Evolutionary conservation across 2,888 invertebrate species (phyloP), one percentile per base, ranked within the genome.

Genomic region (Melanophora roralis): DNA sequence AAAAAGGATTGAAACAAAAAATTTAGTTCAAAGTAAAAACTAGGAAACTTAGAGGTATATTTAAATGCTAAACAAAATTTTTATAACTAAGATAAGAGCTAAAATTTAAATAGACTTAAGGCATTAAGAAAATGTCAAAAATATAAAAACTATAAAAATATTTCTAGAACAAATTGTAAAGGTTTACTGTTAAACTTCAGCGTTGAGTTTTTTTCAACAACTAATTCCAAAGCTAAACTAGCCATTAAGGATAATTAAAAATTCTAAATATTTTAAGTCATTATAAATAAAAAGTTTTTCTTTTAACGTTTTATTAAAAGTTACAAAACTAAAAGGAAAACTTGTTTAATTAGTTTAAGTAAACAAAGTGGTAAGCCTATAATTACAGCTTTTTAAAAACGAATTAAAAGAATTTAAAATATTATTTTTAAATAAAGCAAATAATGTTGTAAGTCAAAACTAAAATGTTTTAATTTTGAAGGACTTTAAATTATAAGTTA

Each of bases 201-300:
- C 21, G 57, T 14, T 0, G 1, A 16, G 16, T 53, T 8, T 19
- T 49, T 60, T 53, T 14, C 8, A 40, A 16, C 9, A 4, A 60
- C 62, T 45, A 68, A 64, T 45, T 67, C 7, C 6, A 57, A 8
- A 74, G 68, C 74, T 78, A 73, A 64, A 64, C 62, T 73, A 55
- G 69, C 74, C 78, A 78, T 78, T 74, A 78, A 59, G 9, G 32
- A 74, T 65, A 65, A 74, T 78, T 74, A 74, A 69, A 78, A 69
- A 57, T 64, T 47, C 5, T n/a, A 57, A n/a, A 27, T 51, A 38
- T 19, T 23, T 47, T 38, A 36, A 38, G 38, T 7, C 36, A 34
- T 62, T n/a, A 34, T 7, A 45, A 19, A 14, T 36, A 53, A 45
- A 38, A 55, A 65, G 19, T 64, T 64, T 55, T 11, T 5, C 45